Evolutionary conservation across 2,888 invertebrate genomes (phyloP).

Genomic region (Erebia aethiops): DNA sequence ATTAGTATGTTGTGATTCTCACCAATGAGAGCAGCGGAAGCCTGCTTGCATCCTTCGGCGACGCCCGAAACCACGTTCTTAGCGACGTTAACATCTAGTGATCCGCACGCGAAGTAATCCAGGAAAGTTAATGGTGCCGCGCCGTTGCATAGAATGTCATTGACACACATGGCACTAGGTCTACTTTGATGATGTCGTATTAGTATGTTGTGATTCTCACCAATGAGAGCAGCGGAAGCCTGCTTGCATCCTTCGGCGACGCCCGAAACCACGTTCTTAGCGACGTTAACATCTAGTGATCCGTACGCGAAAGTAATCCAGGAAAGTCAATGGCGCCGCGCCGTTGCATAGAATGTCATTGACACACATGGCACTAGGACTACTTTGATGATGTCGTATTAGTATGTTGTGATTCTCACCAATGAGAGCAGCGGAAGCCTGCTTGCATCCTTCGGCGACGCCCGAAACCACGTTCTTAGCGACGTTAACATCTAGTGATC

Average conservation of each 20-base stretch:
- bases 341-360: not conserved
- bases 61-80: conserved; percentile 89
- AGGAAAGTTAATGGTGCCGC: conserved; percentile 94
- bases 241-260: conserved; percentile 92
- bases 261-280: conserved; percentile 87
- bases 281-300: conserved; percentile 86
- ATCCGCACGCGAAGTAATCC: conserved; percentile 97
- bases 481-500: conserved; percentile 87
- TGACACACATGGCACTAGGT: no score
- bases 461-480: conserved; percentile 90
- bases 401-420: conserved; percentile 78
- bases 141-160: not conserved
- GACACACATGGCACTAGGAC: no score
- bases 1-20: conserved; percentile 41
- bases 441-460: conserved; percentile 91
- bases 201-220: conserved; percentile 70
- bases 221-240: conserved; percentile 93
- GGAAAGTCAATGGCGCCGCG: conserved; percentile 92
- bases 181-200: no score
- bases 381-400: no score
- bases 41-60: conserved; percentile 91
- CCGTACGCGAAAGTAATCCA: conserved; percentile 98
- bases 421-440: conserved; percentile 92
- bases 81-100: conserved; percentile 87
- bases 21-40: conserved; percentile 94